Evolutionary conservation across 2,797 vertebrate species (phyloP).

Genomic region (Acanthurus tractus): DNA sequence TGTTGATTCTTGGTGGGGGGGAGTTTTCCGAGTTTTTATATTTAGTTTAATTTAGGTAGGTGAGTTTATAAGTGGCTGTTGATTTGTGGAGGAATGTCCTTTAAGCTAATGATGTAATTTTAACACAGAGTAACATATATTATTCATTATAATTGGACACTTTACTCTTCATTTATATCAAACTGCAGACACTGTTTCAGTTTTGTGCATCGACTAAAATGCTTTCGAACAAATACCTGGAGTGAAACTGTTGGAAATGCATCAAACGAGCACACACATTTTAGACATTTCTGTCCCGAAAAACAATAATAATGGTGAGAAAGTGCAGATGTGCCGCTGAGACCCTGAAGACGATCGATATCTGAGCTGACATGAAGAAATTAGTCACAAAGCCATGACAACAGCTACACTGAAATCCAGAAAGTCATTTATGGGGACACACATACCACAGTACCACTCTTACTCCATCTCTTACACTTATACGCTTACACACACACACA

Average conservation of each 20-base stretch:
- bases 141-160: background rate
- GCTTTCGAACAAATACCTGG: background rate
- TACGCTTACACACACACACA: slow-evolving; percentile 47
- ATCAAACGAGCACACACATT: background rate
- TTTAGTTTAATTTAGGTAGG: no score
- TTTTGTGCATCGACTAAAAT: background rate
- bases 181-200: background rate
- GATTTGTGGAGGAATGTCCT: no score
- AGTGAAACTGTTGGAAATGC: background rate
- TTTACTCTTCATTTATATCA: background rate
- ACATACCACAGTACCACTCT: slow-evolving; percentile 21
- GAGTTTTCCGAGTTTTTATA: no score
- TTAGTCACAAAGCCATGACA: slow-evolving; percentile 63
- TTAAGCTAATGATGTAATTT: no score
- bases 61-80: no score
- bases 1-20: no score
- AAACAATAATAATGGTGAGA: background rate
- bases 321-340: slow-evolving; percentile 13
- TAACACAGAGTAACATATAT: no score
- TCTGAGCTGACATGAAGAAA: slow-evolving; percentile 42
- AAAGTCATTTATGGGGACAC: slow-evolving; percentile 50
- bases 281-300: no score
- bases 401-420: slow-evolving; percentile 53
- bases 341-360: slow-evolving; percentile 35
- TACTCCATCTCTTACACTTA: slow-evolving; percentile 23